Base-by-base conservation (phyloP, 2,113 vertebrate species). In the Gasterosteus aculeatus region DNA sequence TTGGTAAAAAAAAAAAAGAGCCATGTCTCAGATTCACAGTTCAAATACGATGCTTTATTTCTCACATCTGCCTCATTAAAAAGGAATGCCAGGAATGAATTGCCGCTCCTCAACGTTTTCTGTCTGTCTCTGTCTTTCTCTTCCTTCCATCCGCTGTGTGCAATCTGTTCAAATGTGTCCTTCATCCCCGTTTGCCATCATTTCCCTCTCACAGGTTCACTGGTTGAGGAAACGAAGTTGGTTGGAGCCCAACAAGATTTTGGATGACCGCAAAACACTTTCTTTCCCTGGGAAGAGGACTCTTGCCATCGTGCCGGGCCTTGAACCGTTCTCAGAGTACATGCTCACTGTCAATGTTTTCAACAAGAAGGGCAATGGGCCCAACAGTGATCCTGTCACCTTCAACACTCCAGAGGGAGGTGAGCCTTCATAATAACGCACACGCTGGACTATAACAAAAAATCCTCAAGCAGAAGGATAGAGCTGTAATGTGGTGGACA, bases 391-490 rank as follows among this genome's bases (percentile, higher is more conserved):
- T 18, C 87, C 95, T 0, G 71, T 96, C 64, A 83, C 80, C 54
- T 98, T 99, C 84, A 93, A 90, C 69, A 99, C 97, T 44, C 95
- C 97, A 29, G 97, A 99, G 92, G 98, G 97, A 97, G 98, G 98
- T 99, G 82, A 95, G 95, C 8, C 35, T 1, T 22, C 60, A 33
- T 31, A 29, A 54, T 7, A 35, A 6, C 15, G 12, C 8, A 38
- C 18, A 33, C 26, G 38, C 35, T 61, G 22, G 31, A 59, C 58
- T 10, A 64, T 5, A 22, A 31, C 15, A 12, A 18, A 39, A 11
- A 51, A 16, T 31, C 7, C 9, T 15, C 56, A 42, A 29, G 49
- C 38, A 59, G 41, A 51, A n/a, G 26, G 29, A 59, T 39, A 26
- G 18, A 42, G 14, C 11, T 3, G 29, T 29, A 15, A 35, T 10